Evolutionary conservation across 2,888 invertebrate species (phyloP), one percentile per base, ranked within the genome.

Genomic region (Netelia virgata): DNA sequence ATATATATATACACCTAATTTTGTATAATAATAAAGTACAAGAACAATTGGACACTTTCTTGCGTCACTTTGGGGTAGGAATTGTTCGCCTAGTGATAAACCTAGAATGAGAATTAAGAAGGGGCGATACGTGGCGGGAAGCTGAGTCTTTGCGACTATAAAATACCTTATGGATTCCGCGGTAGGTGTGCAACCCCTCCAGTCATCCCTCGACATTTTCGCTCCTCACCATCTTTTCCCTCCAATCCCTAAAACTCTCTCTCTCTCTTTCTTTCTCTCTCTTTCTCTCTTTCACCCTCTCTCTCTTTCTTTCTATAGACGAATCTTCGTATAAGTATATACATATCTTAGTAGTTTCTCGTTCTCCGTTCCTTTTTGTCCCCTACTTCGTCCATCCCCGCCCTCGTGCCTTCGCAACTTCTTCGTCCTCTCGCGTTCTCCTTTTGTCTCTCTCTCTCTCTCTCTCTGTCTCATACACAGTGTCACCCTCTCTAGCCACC

Each of bases 351-450:
- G 41, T 75, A 76, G 82, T 84, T 84, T 84, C 79, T 80, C 77
- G 66, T 55, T 79, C 83, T 61, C 61, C 69, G 61, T 68, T 72
- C 68, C 79, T 83, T 82, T 82, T 87, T 85, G 83, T 77, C 59
- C 59, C 76, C 69, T 41, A 68, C 64, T 77, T 11, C 78, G 76
- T 77, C 64, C 53, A 82, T 61, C 70, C 75, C 41, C 61, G 28
- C 43, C 41, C 68, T 50, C 59, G 57, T 59, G 50, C 61, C 69
- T 82, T 68, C 28, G 64, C 47, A 79, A 77, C 80, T 68, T 73
- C 59, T 81, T 77, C 10, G 50, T 78, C 63, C 69, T 63, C 63
- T 61, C 47, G 47, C 63, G 3, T 53, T 59, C 68, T 61, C 55
- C 64, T 36, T 66, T 70, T 77, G n/a, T 61, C 66, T 72, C 57